Evolutionary conservation across 2,113 vertebrate species (phyloP).

Genomic region (Odocoileus hemionus): DNA sequence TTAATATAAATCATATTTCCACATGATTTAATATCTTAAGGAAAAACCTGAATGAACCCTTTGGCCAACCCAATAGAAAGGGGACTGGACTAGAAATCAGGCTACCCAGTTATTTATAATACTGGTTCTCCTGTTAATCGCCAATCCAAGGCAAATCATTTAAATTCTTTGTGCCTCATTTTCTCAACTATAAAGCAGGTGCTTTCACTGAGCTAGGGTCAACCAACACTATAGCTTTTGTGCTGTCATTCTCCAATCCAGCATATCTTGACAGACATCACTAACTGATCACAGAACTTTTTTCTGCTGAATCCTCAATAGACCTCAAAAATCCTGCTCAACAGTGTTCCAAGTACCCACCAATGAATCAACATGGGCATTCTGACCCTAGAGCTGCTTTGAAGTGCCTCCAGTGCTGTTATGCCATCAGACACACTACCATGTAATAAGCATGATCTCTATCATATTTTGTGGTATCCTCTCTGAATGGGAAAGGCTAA

Average conservation of each 20-base stretch:
- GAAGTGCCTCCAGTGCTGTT: not conserved
- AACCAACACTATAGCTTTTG: not conserved
- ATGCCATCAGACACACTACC: not conserved
- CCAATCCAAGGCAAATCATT: not conserved
- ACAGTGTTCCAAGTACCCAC: not conserved
- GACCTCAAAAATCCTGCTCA: not conserved
- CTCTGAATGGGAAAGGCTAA: not conserved
- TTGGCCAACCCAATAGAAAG: not conserved
- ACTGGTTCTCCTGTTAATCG: not conserved
- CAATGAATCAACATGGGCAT: not conserved
- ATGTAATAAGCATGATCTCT: not conserved
- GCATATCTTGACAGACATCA: not conserved
- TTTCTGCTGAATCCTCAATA: not conserved
- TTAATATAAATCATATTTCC: not conserved
- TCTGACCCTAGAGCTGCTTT: not conserved
- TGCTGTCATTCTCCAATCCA: not conserved
- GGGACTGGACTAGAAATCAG: not conserved
- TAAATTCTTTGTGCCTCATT: not conserved
- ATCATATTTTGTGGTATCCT: not conserved
- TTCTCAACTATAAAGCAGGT: not conserved
- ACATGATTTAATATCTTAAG: not conserved
- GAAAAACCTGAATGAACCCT: not conserved
- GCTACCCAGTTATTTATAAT: not conserved
- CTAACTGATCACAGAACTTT: not conserved
- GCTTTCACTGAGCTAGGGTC: not conserved